phyloP scores from a whole-genome alignment of 1,140 invertebrate species.

The Caenorhabditis brenneri region DNA sequence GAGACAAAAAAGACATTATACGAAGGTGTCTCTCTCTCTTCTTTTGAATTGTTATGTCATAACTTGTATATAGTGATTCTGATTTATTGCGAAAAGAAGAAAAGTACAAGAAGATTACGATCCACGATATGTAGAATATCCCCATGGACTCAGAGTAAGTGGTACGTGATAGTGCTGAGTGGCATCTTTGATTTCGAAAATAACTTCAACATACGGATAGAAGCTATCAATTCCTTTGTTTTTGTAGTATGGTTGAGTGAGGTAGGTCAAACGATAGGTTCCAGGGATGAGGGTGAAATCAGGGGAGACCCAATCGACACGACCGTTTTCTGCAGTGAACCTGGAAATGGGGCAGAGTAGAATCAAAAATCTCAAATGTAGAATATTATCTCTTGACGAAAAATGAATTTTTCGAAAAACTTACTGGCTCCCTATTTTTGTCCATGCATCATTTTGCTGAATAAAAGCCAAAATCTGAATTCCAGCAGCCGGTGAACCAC shows the following conservation, averaged over 20 bases:
- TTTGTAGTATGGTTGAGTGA: conserved; percentile 79
- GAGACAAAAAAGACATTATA: neutral
- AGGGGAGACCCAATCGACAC: conserved; percentile 76
- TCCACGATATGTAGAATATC: conserved; percentile 82
- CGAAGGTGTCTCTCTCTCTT: neutral
- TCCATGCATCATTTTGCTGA: conserved; percentile 33
- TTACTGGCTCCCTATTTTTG: conserved; percentile 18
- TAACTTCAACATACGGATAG: conserved; percentile 79
- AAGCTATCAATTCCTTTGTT: conserved; percentile 75
- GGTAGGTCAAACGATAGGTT: conserved; percentile 80
- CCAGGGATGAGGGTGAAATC: conserved; percentile 76
- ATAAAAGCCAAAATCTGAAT: conserved; percentile 64
- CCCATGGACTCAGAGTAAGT: conserved; percentile 80
- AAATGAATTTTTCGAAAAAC: conserved; percentile 4
- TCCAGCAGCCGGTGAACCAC: conserved; percentile 66
- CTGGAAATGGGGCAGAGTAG: conserved; percentile 70
- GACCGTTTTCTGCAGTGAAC: conserved; percentile 77
- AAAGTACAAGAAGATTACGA: conserved; percentile 73
- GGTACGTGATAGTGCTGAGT: conserved; percentile 81
- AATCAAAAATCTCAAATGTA: too few relatives aligned
- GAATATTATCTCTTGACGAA: too few relatives aligned
- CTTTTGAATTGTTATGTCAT: neutral
- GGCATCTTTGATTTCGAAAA: conserved; percentile 79
- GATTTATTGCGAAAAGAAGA: neutral
- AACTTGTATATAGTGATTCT: conserved; percentile 20